Conservation (phyloP, 2,888 invertebrate genomes). For the Metallyticus violacea region DNA sequence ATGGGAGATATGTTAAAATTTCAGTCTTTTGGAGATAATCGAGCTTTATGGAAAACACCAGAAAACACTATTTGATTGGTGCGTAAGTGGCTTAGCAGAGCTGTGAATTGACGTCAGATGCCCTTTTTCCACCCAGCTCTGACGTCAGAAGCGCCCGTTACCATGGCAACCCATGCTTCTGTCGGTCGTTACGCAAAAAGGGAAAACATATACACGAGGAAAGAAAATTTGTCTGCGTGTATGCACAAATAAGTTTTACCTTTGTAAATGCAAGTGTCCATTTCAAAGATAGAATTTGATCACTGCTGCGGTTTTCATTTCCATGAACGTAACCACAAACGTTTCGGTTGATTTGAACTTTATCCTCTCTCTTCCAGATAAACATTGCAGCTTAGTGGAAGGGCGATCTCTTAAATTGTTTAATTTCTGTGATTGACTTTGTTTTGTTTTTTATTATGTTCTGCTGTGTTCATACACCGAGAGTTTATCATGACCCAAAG, state of each 20-base stretch:
- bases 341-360: background rate
- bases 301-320: background rate
- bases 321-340: too few species aligned
- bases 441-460: too few species aligned
- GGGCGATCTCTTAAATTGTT: too few species aligned
- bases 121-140: background rate
- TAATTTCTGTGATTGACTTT: background rate
- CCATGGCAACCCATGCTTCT: background rate
- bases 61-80: background rate
- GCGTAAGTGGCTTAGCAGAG: background rate
- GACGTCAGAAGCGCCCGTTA: background rate
- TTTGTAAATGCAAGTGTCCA: background rate
- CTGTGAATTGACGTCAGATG: background rate
- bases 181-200: background rate
- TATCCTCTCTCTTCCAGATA: background rate
- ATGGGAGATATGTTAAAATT: too few species aligned
- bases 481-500: too few species aligned
- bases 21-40: background rate
- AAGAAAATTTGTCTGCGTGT: background rate
- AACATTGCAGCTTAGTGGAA: too few species aligned
- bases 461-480: too few species aligned
- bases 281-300: background rate
- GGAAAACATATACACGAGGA: background rate
- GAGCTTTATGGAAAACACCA: background rate
- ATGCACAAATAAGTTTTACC: background rate